A percentile compares a stretch with the other conserved stretches of the same genome.
Conservation (phyloP, 30 jellyfish, hydroid and myxozoan genomes). For the Aurelia aurita region DNA sequence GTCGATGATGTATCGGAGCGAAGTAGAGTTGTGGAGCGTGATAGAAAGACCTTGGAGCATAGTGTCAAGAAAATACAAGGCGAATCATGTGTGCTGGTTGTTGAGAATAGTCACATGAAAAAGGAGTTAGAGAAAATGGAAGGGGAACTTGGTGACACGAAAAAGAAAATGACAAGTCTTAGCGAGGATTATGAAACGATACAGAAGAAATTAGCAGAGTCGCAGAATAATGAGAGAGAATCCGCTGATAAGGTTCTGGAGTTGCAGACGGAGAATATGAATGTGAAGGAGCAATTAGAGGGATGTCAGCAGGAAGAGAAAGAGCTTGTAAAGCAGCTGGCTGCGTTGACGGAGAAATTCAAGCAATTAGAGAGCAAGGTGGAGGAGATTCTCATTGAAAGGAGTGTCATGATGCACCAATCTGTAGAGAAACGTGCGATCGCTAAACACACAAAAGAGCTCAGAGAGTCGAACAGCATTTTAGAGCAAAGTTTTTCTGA, state of each 20-base stretch:
- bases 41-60: slow-evolving; percentile 70
- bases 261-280: slow-evolving; percentile 82
- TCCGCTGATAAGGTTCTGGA: slow-evolving; percentile 69
- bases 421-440: slow-evolving; percentile 55
- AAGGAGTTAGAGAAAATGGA: slow-evolving; percentile 79
- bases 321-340: slow-evolving; percentile 71
- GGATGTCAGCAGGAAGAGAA: slow-evolving; percentile 89
- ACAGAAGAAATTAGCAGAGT: slow-evolving; percentile 57
- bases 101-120: slow-evolving; percentile 87
- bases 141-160: slow-evolving; percentile 79
- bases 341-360: slow-evolving; percentile 65
- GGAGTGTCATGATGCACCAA: slow-evolving; percentile 73
- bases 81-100: slow-evolving; percentile 82
- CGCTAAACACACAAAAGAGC: slow-evolving; percentile 73
- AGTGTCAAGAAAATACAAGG: slow-evolving; percentile 82
- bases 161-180: slow-evolving; percentile 46
- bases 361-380: slow-evolving; percentile 71
- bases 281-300: slow-evolving; percentile 72
- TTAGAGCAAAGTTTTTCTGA: slow-evolving; percentile 79
- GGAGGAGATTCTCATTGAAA: slow-evolving; percentile 72
- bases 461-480: slow-evolving; percentile 73
- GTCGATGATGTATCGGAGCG: slow-evolving; percentile 84
- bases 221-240: slow-evolving; percentile 64
- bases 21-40: slow-evolving; percentile 86
- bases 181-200: slow-evolving; percentile 63